These are phyloP conservation scores for Anguilla japonica DNA, from an alignment of 2,113 vertebrate species.

Conservation along the genomic window DNA sequence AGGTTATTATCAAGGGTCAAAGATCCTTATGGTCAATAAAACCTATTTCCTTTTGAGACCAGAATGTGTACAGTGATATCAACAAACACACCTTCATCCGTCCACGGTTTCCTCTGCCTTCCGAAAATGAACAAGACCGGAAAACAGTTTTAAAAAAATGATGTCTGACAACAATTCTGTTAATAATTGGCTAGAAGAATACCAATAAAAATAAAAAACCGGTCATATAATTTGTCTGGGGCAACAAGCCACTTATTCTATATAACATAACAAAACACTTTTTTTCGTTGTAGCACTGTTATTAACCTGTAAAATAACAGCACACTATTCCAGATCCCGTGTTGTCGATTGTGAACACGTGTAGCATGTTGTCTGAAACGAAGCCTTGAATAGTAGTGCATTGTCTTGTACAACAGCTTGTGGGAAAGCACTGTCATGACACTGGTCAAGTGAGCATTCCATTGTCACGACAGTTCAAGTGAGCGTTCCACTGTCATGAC, in stretches of 20 bases:
- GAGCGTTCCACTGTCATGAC: too few relatives aligned
- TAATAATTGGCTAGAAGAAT: conserved; percentile 31
- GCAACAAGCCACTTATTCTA: not conserved
- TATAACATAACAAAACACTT: not conserved
- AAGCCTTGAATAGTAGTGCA: too few relatives aligned
- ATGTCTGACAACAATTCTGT: conserved; percentile 25
- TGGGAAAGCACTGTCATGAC: too few relatives aligned
- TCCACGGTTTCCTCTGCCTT: not conserved
- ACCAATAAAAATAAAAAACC: not conserved
- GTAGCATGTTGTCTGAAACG: not conserved
- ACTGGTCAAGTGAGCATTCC: not conserved
- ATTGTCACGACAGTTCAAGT: too few relatives aligned
- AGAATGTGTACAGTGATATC: not conserved
- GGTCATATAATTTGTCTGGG: conserved; percentile 14
- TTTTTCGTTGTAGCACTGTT: not conserved
- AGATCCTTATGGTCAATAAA: not conserved
- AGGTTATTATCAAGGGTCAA: not conserved
- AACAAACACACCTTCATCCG: not conserved
- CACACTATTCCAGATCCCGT: not conserved
- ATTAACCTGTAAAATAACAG: not conserved
- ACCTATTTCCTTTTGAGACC: too few relatives aligned
- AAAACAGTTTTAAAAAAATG: not conserved
- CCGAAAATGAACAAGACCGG: conserved; percentile 29
- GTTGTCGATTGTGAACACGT: not conserved
- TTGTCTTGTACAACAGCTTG: too few relatives aligned